Base-by-base conservation (phyloP, 2,888 invertebrate genomes). In the Melanostoma mellinum region DNA sequence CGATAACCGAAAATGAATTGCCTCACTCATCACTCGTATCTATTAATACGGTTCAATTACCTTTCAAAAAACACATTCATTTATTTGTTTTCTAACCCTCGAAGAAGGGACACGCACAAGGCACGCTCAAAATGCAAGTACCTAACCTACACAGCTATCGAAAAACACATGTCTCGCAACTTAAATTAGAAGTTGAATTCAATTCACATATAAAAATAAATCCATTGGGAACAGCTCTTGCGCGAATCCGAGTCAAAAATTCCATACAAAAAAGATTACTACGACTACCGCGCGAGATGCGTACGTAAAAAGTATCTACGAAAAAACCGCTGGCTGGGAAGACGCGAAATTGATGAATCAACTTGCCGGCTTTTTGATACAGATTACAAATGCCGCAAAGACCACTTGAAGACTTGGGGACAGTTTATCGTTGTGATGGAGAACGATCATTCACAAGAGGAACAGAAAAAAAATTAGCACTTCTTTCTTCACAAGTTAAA, bases 1-100 rank as follows among this genome's bases (percentile, higher is more conserved):
- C 60, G 82, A 82, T 82, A 82, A 73, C 72, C 72, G 78, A 72
- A 67, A 68, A 73, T 61, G 77, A 73, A 73, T 82, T 82, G 77
- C 56, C 63, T 73, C 78, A 78, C 72, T 82, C 82, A 82, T 82
- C 82, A 78, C 68, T 50, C 67, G 53, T 72, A 81, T 68, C 56
- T 73, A 68, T 63, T 77, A 60, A 48, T 52, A 44, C 58, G 72
- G 81, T 82, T 82, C 82, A 82, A 78, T 82, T 82, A 82, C 73
- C 78, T 82, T 58, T 56, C 33, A 48, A 72, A 71, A 81, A 65
- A 76, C 65, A 69, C 58, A 56, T 71, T 38, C 55, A 20, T 42
- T 67, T 42, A 50, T 67, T 65, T 71, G 36, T 76, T 32, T 78
- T 78, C 56, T 58, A 50, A 55, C 20, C 9, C 50, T 40, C 40